Evolutionary conservation across 2,888 invertebrate genomes (phyloP), one percentile per base, ranked within the genome.

Genomic region (Melolontha melolontha): DNA sequence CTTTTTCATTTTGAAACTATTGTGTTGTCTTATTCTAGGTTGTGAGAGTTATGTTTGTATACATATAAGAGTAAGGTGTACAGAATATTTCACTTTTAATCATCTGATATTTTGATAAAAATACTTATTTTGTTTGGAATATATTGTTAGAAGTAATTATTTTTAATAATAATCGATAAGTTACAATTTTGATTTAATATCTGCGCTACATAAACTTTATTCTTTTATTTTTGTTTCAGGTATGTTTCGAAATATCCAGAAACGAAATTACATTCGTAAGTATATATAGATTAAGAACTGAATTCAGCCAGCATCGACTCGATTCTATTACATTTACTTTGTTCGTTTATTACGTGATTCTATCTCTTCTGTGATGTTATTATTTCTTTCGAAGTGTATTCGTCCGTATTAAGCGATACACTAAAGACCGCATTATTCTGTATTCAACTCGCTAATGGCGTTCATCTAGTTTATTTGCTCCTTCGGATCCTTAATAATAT

Each of bases 211-310:
- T 5, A n/a, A 34, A 10, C 16, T 16, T 54, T 39, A 54, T 54
- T 16, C 12, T 16, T 54, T 54, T 54, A 16, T 34, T 54, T 54
- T 39, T 40, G 54, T 54, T 54, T 14, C 54, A 54, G 54, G 54
- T 54, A 54, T 34, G 54, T 22, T 39, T 7, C 39, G 5, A 34
- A 54, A 40, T 12, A 14, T 17, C 16, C 34, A 34, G 14, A 14
- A n/a, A 39, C 14, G 54, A 54, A 54, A 54, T 54, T 54, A 54
- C 39, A 54, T 54, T 54, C 54, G 54, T 54, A 54, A 54, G 54
- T 54, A 54, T 54, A 54, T 40, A 39, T 34, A 54, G 39, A 54
- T 54, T 54, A 54, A 54, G 39, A 54, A 54, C 39, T 2, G 16
- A 10, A 54, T 54, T 54, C 54, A 27, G 27, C 54, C 14, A 12